Base-by-base conservation (phyloP, 2,797 vertebrate species). In the Botia kubotai region DNA sequence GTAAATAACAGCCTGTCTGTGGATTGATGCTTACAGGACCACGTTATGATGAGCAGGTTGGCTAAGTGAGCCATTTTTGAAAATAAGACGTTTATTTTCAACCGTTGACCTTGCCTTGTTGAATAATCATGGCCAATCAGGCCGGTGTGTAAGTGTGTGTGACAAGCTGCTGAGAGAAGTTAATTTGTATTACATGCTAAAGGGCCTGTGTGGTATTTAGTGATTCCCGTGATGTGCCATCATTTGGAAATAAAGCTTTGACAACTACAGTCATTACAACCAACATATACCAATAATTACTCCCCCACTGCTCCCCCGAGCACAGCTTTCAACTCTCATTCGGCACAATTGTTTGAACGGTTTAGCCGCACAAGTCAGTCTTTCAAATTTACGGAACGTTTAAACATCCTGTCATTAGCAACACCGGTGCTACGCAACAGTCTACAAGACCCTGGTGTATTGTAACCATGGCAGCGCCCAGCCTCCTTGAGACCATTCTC, bases 1-100 rank as follows among this genome's bases (percentile, higher is more conserved):
- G 55, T 79, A 79, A 86, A 87, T 85, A 82, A 86, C 83, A 73
- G 67, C 57, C 76, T 83, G 87, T 88, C 55, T 88, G 79, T 86
- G 63, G 70, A 62, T 50, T 46, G 36, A 72, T 74, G 39, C 79
- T 85, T 82, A 86, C 69, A 6, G 77, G 68, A 79, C 80, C 83
- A 73, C 84, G 82, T 87, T 82, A 82, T 60, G 66, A 84, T 84
- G 71, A 86, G 83, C 79, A 72, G 79, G 52, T 70, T 75, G 75
- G 60, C 80, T 81, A 84, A 82, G 84, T 85, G 80, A 80, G 82
- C 82, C 82, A 81, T 82, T 84, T 85, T 67, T 52, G 65, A 75
- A 84, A 84, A 82, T 86, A 82, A 84, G 77, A 76, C 83, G 84
- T 85, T 86, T 83, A 76, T 82, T 84, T 83, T 52, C 82, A 80